Conservation (phyloP, 64 coral and sea anemone genomes). For the Actinia equina region DNA sequence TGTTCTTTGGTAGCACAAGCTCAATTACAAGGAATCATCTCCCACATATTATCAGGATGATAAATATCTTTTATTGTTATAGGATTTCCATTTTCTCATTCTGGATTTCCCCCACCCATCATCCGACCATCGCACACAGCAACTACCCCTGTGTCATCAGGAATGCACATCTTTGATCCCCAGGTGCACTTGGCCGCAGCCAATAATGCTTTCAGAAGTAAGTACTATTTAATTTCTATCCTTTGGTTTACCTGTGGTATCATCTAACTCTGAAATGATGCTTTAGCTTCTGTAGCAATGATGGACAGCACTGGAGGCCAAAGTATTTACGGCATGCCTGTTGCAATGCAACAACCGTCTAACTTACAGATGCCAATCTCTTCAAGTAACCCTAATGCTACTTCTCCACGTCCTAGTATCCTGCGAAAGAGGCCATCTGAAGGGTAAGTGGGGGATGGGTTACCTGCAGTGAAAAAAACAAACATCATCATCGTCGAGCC, state of each 20-base stretch:
- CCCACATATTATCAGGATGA: background rate
- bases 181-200: background rate
- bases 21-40: too few species aligned
- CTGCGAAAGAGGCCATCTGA: slow-evolving; percentile 86
- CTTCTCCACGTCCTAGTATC: slow-evolving; percentile 83
- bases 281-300: slow-evolving; percentile 38
- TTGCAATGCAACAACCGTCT: slow-evolving; percentile 65
- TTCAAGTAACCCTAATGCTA: slow-evolving; percentile 79
- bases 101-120: background rate
- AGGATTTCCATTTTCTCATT: slow-evolving; percentile 20
- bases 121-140: background rate
- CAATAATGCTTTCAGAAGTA: background rate
- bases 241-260: background rate
- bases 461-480: background rate
- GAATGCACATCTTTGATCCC: background rate
- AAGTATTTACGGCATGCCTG: slow-evolving; percentile 66
- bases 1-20: too few species aligned
- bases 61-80: background rate
- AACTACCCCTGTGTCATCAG: background rate
- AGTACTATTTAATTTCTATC: background rate
- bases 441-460: slow-evolving; percentile 43
- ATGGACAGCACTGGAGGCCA: slow-evolving; percentile 51
- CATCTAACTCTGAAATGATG: background rate
- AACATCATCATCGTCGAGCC: too few species aligned
- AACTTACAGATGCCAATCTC: slow-evolving; percentile 64